Evolutionary conservation across 2,888 invertebrate species (phyloP), one percentile per base, ranked within the genome.

Genomic region (Ophioninae sp.): DNA sequence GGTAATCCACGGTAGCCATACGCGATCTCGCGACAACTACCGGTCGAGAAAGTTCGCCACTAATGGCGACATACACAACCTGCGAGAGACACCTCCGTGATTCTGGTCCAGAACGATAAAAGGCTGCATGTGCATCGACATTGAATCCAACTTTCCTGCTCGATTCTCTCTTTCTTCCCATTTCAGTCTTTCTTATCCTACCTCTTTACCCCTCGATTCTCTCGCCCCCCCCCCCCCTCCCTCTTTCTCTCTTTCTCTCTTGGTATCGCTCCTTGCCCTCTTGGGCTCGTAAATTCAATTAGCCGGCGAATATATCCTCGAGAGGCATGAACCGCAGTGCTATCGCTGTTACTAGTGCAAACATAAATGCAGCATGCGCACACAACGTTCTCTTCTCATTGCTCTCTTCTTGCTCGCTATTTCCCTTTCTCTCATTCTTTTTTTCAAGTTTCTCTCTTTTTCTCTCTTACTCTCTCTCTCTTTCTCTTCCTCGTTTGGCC

Each of bases 281-380:
- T 84, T 87, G 87, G 89, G 89, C 89, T 91, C 91, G 90, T 91
- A 91, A 91, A 91, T 91, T 91, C 91, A 91, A 91, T 91, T 91
- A 91, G 90, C 89, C 89, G 87, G 89, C 88, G 88, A 90, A 91
- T 89, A 91, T 90, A 91, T 90, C 84, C 85, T 81, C 87, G 85
- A 85, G 88, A 88, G 86, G 85, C 86, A 84, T 86, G 82, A 85
- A 82, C 80, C 84, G 82, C 82, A 79, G 69, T 79, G 77, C 69
- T 79, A 64, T 65, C 39, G 84, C 67, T 67, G 21, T 17, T 72
- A 65, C 73, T 70, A 64, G 78, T 78, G 77, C 77, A 78, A 77
- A 83, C 78, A 84, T 75, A 84, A 81, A 84, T 81, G 81, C 78
- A 65, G 44, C 67, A 61, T 62, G 30, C 57, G 73, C 68, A 39